Percentiles rank a stretch among this genome's conserved stretches.
These are phyloP conservation scores for Caretta caretta DNA, from an alignment of 2,113 vertebrate genomes.

Conservation along the genomic window DNA sequence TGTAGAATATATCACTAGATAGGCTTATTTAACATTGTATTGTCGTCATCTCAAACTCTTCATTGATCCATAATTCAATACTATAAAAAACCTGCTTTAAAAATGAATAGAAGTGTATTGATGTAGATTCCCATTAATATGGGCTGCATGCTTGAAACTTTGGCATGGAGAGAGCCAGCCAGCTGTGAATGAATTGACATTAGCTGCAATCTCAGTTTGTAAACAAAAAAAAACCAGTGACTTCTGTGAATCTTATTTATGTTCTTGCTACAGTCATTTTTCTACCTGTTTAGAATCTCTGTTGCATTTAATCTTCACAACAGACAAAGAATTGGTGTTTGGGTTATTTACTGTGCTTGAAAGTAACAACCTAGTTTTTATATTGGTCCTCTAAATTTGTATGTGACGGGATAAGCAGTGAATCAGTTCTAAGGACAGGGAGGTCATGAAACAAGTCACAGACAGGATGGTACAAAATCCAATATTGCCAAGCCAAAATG, in stretches of 20 bases:
- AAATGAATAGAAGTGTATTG: background rate
- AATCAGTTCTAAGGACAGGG: background rate
- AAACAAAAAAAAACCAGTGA: background rate
- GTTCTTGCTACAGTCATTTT: background rate
- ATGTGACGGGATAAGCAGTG: background rate
- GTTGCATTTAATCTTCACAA: background rate
- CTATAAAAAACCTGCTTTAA: background rate
- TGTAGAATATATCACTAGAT: background rate
- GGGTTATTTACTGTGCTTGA: background rate
- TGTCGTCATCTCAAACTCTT: background rate
- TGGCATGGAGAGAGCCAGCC: background rate
- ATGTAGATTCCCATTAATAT: background rate
- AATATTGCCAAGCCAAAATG: background rate
- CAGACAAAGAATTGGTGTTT: background rate
- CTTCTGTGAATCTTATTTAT: background rate
- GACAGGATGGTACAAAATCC: background rate
- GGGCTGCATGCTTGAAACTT: background rate
- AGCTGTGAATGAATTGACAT: background rate
- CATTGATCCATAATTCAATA: background rate
- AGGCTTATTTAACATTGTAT: background rate
- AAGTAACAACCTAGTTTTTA: background rate
- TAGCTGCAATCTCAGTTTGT: background rate
- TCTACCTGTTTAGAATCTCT: background rate
- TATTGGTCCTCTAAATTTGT: background rate
- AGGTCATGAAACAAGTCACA: background rate